Base-by-base conservation (phyloP, 2,888 invertebrate genomes). In the Hirtodrosophila alboralis region DNA sequence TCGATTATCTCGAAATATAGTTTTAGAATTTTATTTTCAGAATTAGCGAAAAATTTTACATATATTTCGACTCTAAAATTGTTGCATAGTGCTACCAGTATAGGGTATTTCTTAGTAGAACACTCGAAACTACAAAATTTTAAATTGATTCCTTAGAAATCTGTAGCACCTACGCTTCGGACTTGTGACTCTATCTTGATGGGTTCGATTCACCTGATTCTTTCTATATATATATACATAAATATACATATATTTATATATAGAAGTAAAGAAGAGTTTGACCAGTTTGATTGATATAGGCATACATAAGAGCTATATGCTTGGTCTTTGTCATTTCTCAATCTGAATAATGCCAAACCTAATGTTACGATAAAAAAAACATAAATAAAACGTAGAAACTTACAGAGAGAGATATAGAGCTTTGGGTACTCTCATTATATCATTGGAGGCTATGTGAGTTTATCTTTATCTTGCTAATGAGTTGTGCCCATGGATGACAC, bases 401-500 rank as follows among this genome's bases (percentile, higher is more conserved):
- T 13, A 30, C 6, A 31, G 34, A 36, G 27, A 16, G 26, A 5
- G 31, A 33, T 4, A 21, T 4, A 34, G 18, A 3, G 23, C 21
- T 28, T 53, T 10, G 6, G 36, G 26, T 18, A n/a, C n/a, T 51
- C 41, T 30, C 40, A 37, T 43, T 10, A 23, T 21, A 40, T 44
- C 52, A 49, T n/a, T 26, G 13, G 13, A 49, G 7, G 26, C 26
- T 12, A 14, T 37, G 6, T 4, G 21, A n/a, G 31, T 16, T 23
- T 59, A 28, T 40, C 60, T 60, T 64, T 77, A 70, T 64, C 75
- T n/a, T 64, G 72, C 48, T 59, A 72, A 75, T 75, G 68, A 72
- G 75, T 61, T 54, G 45, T 41, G 65, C 36, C 7, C 38, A 49
- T 41, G 52, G 69, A n/a, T 76, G 75, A 76, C 76, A 75, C 79